These are phyloP conservation scores for Varanus komodoensis DNA, from an alignment of 2,113 vertebrate genomes.

Conservation along the genomic window DNA sequence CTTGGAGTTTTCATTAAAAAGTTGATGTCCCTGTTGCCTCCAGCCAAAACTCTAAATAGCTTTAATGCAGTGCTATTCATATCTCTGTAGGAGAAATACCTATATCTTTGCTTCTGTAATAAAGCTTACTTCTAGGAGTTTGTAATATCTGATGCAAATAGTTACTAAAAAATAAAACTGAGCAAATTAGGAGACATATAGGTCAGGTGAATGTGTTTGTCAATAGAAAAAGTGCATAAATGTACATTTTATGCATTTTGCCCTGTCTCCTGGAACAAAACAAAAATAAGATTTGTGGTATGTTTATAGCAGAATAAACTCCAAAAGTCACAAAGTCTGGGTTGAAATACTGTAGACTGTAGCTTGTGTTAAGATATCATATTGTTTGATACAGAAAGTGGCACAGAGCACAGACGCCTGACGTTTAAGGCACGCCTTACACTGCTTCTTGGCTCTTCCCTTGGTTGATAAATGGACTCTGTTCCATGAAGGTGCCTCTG, in stretches of 20 bases:
- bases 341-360: background rate
- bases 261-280: background rate
- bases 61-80: slow-evolving; percentile 40
- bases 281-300: background rate
- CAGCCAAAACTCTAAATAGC: slow-evolving; percentile 63
- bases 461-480: too few relatives aligned
- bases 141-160: slow-evolving; percentile 44
- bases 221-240: background rate
- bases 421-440: background rate
- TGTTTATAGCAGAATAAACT: background rate
- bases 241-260: fast-evolving
- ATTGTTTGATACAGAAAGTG: background rate
- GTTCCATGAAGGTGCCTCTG: too few relatives aligned
- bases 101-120: slow-evolving; percentile 30
- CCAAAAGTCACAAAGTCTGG: background rate
- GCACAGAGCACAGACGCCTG: background rate
- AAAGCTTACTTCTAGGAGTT: slow-evolving; percentile 27
- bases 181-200: background rate
- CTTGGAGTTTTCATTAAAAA: slow-evolving; percentile 70
- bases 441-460: too few relatives aligned
- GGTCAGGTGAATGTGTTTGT: background rate
- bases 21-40: slow-evolving; percentile 57
- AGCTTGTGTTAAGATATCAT: background rate
- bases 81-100: slow-evolving; percentile 45
- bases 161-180: slow-evolving; percentile 33